Conservation (phyloP, 2,888 invertebrate genomes). For the Trileptium ribeirensis region DNA sequence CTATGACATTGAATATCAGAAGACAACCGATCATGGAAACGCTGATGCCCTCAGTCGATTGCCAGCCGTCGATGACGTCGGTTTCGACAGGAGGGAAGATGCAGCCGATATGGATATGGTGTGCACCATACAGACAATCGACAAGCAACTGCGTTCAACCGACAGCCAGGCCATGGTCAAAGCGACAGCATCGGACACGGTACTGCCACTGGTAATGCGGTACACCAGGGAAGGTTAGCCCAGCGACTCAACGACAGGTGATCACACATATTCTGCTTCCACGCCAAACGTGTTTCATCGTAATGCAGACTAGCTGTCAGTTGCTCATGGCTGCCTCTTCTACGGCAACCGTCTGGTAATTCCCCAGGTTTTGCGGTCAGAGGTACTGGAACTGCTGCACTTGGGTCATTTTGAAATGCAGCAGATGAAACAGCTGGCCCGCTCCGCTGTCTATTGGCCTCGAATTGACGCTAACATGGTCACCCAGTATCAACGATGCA, state of each 20-base stretch:
- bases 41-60: slow-evolving; percentile 35
- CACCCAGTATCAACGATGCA: not conserved
- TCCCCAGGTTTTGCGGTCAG: not conserved
- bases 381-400: slow-evolving; percentile 1
- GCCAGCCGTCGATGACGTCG: slow-evolving; percentile 9
- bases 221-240: not conserved
- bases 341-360: not conserved
- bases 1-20: slow-evolving; percentile 4
- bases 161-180: not conserved
- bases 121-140: not conserved
- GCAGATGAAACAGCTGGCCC: not conserved
- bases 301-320: not conserved
- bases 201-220: not conserved
- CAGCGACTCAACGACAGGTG: too few species aligned
- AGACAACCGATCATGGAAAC: slow-evolving; percentile 27
- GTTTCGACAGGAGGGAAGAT: slow-evolving; percentile 22
- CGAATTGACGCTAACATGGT: slow-evolving; percentile 7
- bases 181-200: not conserved
- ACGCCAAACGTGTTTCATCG: too few species aligned
- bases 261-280: too few species aligned
- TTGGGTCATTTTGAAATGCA: slow-evolving; percentile 5
- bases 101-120: slow-evolving; percentile 17
- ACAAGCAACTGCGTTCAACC: not conserved
- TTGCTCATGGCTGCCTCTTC: slow-evolving; percentile 33
- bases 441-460: not conserved